Percentiles rank a stretch among this genome's conserved stretches.
phyloP scores from a whole-genome alignment of 1,140 invertebrate genomes.

The Zaprionus ghesquierei region DNA sequence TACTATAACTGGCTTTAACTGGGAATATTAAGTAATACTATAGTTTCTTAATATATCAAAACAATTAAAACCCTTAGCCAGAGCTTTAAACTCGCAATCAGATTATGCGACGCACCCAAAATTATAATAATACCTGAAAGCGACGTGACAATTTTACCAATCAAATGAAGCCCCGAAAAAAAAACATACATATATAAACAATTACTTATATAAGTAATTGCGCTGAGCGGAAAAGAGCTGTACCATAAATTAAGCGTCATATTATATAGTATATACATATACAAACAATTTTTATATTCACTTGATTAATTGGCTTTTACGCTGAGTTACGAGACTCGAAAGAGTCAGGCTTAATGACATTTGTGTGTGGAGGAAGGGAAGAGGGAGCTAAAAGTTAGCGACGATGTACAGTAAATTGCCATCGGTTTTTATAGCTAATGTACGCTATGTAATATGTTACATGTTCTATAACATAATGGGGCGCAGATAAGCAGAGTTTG shows the following conservation, averaged over 20 bases:
- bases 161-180: constrained; percentile 16
- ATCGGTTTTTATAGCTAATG: background rate
- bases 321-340: constrained; percentile 24
- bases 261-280: constrained; percentile 29
- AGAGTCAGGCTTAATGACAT: background rate
- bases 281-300: constrained; percentile 13
- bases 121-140: background rate
- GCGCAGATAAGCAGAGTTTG: background rate
- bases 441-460: background rate
- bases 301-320: constrained; percentile 44
- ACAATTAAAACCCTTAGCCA: background rate
- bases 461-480: background rate
- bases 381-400: background rate
- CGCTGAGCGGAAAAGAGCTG: constrained; percentile 33
- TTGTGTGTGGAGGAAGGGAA: background rate
- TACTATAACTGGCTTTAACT: background rate
- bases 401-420: background rate
- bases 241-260: constrained; percentile 43
- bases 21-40: background rate
- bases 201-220: constrained; percentile 42
- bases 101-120: constrained; percentile 23
- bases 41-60: background rate
- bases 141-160: constrained; percentile 42
- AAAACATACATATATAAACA: constrained; percentile 17
- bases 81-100: background rate